Percentiles rank a stretch among this genome's conserved stretches.
Evolutionary conservation across 2,113 vertebrate genomes (phyloP).

Genomic region (Bos javanicus): DNA sequence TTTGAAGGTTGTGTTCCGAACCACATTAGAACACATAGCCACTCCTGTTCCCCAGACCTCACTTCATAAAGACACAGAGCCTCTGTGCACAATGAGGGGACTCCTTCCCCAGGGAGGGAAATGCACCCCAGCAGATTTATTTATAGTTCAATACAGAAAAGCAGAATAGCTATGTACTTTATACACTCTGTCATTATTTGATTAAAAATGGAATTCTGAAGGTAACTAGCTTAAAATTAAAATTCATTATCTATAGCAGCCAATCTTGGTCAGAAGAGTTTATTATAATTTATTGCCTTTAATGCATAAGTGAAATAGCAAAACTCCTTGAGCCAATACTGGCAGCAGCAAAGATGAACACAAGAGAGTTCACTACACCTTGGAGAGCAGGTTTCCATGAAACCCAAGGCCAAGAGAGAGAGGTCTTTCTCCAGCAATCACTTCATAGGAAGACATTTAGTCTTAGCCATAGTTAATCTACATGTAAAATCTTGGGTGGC

Average conservation of each 20-base stretch:
- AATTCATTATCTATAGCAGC: background rate
- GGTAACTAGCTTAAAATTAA: background rate
- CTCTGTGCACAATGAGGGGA: background rate
- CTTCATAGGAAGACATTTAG: background rate
- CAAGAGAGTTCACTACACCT: background rate
- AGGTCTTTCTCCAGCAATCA: background rate
- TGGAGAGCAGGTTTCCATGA: background rate
- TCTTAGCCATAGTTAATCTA: background rate
- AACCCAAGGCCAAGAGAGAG: accelerated
- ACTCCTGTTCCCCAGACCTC: background rate
- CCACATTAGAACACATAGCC: background rate
- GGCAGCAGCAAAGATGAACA: background rate
- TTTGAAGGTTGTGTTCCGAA: background rate
- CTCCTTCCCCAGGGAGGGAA: background rate
- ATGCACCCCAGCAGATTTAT: background rate
- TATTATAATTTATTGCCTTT: background rate
- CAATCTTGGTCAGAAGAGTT: background rate
- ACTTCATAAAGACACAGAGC: background rate
- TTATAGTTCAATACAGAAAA: background rate
- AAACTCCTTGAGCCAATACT: background rate
- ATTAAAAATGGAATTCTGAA: background rate
- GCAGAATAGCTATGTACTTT: background rate
- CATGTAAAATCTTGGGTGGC: background rate
- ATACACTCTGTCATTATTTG: background rate
- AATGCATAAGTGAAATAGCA: background rate